Evolutionary conservation across 2,113 vertebrate genomes (phyloP), one percentile per base, ranked within the genome.

Genomic region (Narcine bancroftii): DNA sequence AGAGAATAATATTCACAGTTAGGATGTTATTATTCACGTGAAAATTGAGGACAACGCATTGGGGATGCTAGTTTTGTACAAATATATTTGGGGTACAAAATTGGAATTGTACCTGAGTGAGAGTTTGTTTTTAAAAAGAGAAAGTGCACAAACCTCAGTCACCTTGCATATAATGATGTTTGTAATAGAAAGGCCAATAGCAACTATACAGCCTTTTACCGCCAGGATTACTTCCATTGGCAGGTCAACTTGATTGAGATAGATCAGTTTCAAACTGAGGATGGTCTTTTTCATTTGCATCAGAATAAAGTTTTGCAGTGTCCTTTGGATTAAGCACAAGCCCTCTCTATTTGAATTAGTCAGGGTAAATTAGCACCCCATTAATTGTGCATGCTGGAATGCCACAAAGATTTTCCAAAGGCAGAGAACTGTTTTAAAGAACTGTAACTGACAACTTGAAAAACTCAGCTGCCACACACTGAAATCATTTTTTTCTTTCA

Each of bases 401-500:
- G 65, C 39, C 89, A 69, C 65, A 91, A 29, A 39, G 89, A 45
- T 91, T 33, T 69, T 69, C 63, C 65, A 91, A 33, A 47, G 63
- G 63, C 65, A 69, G 36, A 66, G 87, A 91, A 91, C 71, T 91
- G 89, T 69, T 91, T 69, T 91, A 91, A 91, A 91, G 19, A n/a
- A 42, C 42, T 33, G 42, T 66, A 71, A 69, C 45, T 47, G 36
- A 33, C 89, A 69, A 21, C 19, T 91, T 69, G 87, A 60, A 69
- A 85, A 91, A 24, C 39, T 29, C 65, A 69, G 39, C 53, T n/a
- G 56, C 81, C 39, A 24, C 39, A 39, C 53, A 65, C n/a, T 91
- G 89, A 69, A 69, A 91, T 91, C 39, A 4, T 91, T 89, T 65
- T 89, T 91, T 65, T 69, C 63, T 91, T 45, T 33, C 42, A 91